Percentiles rank a stretch among this genome's conserved stretches.
Conservation (phyloP, 1,140 invertebrate species). For the Cepaea nemoralis region DNA sequence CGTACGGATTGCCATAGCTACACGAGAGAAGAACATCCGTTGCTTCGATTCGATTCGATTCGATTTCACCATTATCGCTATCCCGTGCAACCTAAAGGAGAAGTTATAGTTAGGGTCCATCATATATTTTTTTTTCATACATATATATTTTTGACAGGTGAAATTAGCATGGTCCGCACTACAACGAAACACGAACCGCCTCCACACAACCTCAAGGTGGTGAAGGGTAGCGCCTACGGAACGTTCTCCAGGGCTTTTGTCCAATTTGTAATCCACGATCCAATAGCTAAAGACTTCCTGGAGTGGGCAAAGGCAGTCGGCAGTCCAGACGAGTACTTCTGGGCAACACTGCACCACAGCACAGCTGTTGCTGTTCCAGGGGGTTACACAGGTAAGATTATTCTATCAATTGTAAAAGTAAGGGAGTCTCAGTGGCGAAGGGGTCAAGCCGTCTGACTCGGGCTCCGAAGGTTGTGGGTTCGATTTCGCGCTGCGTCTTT, state of each 20-base stretch:
- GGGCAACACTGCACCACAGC: slow-evolving; percentile 64
- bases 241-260: slow-evolving; percentile 64
- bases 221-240: slow-evolving; percentile 66
- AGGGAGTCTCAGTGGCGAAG: no score
- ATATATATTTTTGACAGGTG: not conserved
- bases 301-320: slow-evolving; percentile 57
- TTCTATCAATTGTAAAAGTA: no score
- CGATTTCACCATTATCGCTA: no score
- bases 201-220: slow-evolving; percentile 44
- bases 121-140: no score
- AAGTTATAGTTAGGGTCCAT: no score
- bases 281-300: slow-evolving; percentile 52
- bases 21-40: no score
- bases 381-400: slow-evolving; percentile 55
- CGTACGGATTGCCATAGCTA: no score
- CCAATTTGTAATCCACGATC: slow-evolving; percentile 54
- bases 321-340: slow-evolving; percentile 68
- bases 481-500: no score
- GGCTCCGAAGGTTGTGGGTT: no score
- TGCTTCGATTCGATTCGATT: no score
- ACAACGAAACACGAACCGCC: not conserved
- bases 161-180: slow-evolving; percentile 37
- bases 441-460: no score
- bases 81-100: no score
- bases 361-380: slow-evolving; percentile 52